A percentile compares a stretch with the other conserved stretches of the same genome.
phyloP scores from a whole-genome alignment of 2,113 vertebrate species.

The Oceanodroma tethys region DNA sequence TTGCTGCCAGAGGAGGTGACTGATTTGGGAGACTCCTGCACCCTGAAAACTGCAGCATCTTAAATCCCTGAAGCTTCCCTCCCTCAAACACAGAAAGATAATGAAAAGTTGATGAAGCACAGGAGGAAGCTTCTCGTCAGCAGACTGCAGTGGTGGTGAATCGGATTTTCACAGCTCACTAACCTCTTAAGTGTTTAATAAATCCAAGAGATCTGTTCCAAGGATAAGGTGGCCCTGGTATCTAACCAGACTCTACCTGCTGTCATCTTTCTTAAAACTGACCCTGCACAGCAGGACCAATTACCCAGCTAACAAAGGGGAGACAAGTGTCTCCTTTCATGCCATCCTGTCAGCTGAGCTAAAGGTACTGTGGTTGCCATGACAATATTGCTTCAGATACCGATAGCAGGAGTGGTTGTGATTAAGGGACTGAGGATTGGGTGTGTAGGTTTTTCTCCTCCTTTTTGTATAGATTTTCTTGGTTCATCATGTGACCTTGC shows the following conservation, averaged over 20 bases:
- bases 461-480: not conserved
- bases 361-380: not conserved
- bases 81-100: not conserved
- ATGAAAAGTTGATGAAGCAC: slow-evolving; percentile 43
- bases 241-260: not conserved
- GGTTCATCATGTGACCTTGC: not conserved
- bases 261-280: slow-evolving; percentile 18
- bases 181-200: slow-evolving; percentile 29
- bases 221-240: slow-evolving; percentile 22
- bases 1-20: not conserved
- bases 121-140: slow-evolving; percentile 23
- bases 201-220: slow-evolving; percentile 11
- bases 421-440: not conserved
- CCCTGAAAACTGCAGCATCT: not conserved
- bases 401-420: not conserved
- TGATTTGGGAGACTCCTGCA: not conserved
- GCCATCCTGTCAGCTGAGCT: not conserved
- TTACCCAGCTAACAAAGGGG: slow-evolving; percentile 60
- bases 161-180: slow-evolving; percentile 44
- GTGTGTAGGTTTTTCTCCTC: not conserved
- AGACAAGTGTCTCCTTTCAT: slow-evolving; percentile 1
- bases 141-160: not conserved
- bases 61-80: not conserved
- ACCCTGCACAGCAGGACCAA: slow-evolving; percentile 36
- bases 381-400: not conserved